These are phyloP conservation scores for Crenuchus spilurus DNA, from an alignment of 2,797 vertebrate species.

Conservation along the genomic window DNA sequence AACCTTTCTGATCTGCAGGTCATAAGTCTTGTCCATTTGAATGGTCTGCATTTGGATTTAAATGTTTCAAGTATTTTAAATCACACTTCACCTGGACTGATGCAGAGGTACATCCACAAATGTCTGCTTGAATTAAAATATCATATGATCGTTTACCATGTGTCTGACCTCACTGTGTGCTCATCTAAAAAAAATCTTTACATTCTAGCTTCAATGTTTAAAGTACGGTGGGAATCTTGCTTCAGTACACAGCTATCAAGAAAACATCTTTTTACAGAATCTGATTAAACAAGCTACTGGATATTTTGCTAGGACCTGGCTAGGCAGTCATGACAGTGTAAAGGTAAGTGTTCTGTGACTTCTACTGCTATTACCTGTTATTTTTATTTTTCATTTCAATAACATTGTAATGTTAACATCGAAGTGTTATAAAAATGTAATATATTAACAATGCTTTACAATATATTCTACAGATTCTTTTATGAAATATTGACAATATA, in stretches of 20 bases:
- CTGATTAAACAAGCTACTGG: not conserved
- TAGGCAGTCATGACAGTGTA: not conserved
- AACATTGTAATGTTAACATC: no score
- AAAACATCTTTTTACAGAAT: not conserved
- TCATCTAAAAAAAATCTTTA: no score
- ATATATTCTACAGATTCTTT: no score
- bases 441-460: no score
- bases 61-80: not conserved
- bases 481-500: no score
- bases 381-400: no score
- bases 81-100: not conserved
- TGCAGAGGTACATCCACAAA: slow-evolving; percentile 20
- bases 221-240: not conserved
- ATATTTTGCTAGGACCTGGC: not conserved
- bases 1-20: no score
- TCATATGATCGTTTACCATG: no score
- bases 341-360: not conserved
- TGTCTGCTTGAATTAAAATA: no score
- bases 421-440: no score
- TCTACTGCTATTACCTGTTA: not conserved
- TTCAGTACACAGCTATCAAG: not conserved
- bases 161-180: no score
- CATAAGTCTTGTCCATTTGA: not conserved
- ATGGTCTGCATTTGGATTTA: not conserved
- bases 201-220: not conserved